phyloP scores from a whole-genome alignment of 2,888 invertebrate species.

The Piscicola geometra region DNA sequence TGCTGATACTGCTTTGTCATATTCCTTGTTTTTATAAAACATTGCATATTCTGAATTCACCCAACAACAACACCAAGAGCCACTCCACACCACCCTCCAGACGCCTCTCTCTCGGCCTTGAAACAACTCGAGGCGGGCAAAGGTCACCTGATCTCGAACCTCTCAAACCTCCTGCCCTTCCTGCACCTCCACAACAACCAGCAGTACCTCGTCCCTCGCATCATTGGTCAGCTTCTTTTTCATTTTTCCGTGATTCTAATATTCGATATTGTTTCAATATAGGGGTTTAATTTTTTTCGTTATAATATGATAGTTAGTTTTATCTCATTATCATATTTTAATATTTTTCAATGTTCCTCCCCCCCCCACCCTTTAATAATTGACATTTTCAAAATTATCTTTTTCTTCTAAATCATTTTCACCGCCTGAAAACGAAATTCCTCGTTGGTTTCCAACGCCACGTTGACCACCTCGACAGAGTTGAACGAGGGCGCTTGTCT shows the following conservation, averaged over 20 bases:
- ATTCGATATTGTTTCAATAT: background rate
- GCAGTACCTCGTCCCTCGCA: constrained; percentile 75
- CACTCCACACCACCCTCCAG: too few relatives aligned
- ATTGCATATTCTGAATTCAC: background rate
- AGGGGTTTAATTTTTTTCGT: background rate
- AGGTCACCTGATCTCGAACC: constrained; percentile 61
- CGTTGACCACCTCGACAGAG: constrained; percentile 57
- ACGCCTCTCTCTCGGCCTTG: constrained; percentile 69
- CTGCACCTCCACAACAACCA: constrained; percentile 77
- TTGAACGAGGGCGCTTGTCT: constrained; percentile 78
- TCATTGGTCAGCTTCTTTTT: constrained; percentile 56
- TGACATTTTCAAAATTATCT: background rate
- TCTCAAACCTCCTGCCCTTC: constrained; percentile 69
- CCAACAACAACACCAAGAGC: too few relatives aligned
- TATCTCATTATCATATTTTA: background rate
- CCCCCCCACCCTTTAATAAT: background rate
- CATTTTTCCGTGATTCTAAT: background rate
- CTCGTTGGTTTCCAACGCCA: background rate
- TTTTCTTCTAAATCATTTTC: background rate
- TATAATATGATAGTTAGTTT: background rate
- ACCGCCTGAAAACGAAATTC: background rate
- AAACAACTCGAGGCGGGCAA: constrained; percentile 67
- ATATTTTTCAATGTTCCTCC: background rate
- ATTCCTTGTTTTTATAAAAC: background rate
- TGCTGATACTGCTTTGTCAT: background rate